These are phyloP conservation scores for Eurytoma adleriae DNA, from an alignment of 2,888 invertebrate genomes.

Conservation along the genomic window DNA sequence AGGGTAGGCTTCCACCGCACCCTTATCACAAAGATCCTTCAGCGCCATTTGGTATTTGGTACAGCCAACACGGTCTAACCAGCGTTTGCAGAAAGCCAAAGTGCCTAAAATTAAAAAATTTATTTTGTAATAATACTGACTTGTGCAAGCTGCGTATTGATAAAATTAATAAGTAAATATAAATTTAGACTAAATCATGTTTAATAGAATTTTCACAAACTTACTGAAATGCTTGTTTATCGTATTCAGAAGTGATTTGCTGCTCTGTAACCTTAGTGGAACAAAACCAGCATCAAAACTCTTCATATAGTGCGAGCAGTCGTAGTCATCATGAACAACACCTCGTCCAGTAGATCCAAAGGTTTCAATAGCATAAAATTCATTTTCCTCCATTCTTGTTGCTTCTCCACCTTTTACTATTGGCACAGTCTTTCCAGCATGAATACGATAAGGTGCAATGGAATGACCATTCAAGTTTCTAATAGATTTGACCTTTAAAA, in stretches of 20 bases:
- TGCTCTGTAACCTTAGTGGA: constrained; percentile 93
- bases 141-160: no score
- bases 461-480: constrained; percentile 99
- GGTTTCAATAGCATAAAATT: constrained; percentile 99
- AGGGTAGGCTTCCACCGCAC: constrained; percentile 98
- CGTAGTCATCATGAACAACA: constrained; percentile 98
- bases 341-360: constrained; percentile 98
- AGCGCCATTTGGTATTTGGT: constrained; percentile 98
- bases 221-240: constrained; percentile 97
- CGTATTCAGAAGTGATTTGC: constrained; percentile 91
- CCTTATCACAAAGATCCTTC: constrained; percentile 98
- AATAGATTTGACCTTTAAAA: constrained; percentile 89
- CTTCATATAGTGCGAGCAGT: constrained; percentile 99
- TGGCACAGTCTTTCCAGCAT: constrained; percentile 99
- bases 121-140: no score
- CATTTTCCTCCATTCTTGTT: constrained; percentile 98
- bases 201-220: constrained; percentile 32
- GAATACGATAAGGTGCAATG: constrained; percentile 98
- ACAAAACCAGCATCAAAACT: constrained; percentile 96
- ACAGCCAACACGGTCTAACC: constrained; percentile 98
- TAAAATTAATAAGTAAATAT: neutral
- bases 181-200: neutral
- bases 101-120: constrained; percentile 77
- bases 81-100: constrained; percentile 98
- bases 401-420: constrained; percentile 99